Conservation (phyloP, 1,140 invertebrate genomes). For the Protaetia brevitarsis region DNA sequence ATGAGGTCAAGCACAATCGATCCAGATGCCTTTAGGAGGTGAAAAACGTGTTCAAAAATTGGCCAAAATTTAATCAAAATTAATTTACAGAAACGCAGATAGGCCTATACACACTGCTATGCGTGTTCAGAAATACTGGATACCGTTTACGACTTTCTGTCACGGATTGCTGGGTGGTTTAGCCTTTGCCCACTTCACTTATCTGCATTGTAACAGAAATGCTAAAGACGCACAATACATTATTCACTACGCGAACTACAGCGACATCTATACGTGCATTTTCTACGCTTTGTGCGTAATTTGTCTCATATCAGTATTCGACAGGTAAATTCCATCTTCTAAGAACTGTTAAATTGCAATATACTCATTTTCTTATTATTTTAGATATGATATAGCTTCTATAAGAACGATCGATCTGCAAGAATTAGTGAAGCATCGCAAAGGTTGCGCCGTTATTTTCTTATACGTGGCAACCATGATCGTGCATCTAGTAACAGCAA, state of each 20-base stretch:
- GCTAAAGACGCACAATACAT: conserved; percentile 39
- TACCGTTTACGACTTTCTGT: conserved; percentile 42
- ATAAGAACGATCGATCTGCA: conserved; percentile 33
- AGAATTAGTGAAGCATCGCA: conserved; percentile 39
- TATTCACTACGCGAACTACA: conserved; percentile 45
- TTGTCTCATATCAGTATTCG: conserved; percentile 46
- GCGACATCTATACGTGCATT: conserved; percentile 43
- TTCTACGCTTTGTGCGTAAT: conserved; percentile 44
- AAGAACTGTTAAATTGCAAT: not conserved
- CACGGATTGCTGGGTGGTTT: conserved; percentile 46
- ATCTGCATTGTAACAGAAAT: conserved; percentile 40
- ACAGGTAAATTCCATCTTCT: conserved; percentile 37
- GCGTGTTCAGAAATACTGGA: conserved; percentile 43
- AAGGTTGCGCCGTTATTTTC: conserved; percentile 42
- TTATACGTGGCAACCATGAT: conserved; percentile 41
- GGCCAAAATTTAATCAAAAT: no score
- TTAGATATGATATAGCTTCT: conserved; percentile 45
- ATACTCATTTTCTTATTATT: conserved; percentile 23
- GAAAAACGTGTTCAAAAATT: no score
- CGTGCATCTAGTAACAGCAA: conserved; percentile 41
- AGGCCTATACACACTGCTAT: conserved; percentile 41
- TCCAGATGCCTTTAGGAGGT: conserved; percentile 12
- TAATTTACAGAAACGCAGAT: conserved; percentile 4
- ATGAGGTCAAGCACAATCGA: not conserved
- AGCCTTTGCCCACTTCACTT: conserved; percentile 44